Evolutionary conservation across 1,140 invertebrate genomes (phyloP).

Genomic region (Ptiloglossa arizonensis): DNA sequence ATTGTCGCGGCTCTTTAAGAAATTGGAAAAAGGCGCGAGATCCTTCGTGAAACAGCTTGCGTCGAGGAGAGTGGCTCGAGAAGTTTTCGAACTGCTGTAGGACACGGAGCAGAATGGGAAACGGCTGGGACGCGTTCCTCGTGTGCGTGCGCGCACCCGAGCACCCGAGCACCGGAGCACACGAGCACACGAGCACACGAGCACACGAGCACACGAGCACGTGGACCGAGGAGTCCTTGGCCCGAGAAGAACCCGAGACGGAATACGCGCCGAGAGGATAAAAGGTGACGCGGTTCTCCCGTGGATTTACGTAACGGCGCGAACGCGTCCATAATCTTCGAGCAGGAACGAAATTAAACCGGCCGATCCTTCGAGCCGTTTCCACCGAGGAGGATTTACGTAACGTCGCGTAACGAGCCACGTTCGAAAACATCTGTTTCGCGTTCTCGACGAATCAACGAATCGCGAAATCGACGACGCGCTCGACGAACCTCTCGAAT

Average conservation of each 20-base stretch:
- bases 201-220: too few relatives aligned
- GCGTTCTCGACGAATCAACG: slow-evolving; percentile 13
- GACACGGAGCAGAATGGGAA: slow-evolving; percentile 47
- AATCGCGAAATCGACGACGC: neutral
- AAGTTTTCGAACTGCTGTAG: slow-evolving; percentile 78
- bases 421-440: neutral
- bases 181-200: too few relatives aligned
- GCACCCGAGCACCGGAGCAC: too few relatives aligned
- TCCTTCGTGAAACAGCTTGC: slow-evolving; percentile 79
- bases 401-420: neutral
- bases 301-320: slow-evolving; percentile 35
- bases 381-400: neutral
- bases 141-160: too few relatives aligned
- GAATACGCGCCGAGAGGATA: slow-evolving; percentile 18
- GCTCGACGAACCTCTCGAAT: too few relatives aligned
- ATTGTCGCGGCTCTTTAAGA: slow-evolving; percentile 83
- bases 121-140: slow-evolving; percentile 11
- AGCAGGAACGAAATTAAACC: neutral
- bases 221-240: slow-evolving; percentile 2
- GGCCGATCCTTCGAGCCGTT: neutral
- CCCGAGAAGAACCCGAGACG: neutral
- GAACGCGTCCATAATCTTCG: neutral
- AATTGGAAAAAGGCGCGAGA: slow-evolving; percentile 80
- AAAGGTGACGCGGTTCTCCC: slow-evolving; percentile 31
- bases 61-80: slow-evolving; percentile 78